These are phyloP conservation scores for Puffinus mauretanicus DNA, from an alignment of 2,113 vertebrate species.

Conservation along the genomic window DNA sequence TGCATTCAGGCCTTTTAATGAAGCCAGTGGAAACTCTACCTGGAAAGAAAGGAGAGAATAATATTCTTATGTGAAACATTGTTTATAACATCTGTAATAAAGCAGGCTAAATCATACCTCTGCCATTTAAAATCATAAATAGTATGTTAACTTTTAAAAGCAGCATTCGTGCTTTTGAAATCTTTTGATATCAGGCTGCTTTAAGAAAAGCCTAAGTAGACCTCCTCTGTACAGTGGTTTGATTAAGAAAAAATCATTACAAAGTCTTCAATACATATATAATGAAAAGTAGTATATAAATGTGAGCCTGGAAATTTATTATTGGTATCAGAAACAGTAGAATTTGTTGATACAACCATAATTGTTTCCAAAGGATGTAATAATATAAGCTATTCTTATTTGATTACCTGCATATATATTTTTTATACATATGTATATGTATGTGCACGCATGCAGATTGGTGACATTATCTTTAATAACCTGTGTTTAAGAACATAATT, in stretches of 20 bases:
- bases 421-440: background rate
- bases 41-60: constrained; percentile 38
- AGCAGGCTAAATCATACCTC: constrained; percentile 28
- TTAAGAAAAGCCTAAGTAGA: constrained; percentile 25
- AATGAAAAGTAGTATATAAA: background rate
- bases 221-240: background rate
- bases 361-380: background rate
- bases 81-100: constrained; percentile 42
- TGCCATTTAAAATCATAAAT: constrained; percentile 40
- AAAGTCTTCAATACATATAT: background rate
- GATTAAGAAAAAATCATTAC: constrained; percentile 9
- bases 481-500: background rate
- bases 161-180: constrained; percentile 32
- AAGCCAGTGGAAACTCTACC: constrained; percentile 36
- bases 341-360: background rate
- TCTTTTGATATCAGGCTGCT: constrained; percentile 26
- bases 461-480: background rate
- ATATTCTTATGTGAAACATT: constrained; percentile 12
- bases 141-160: constrained; percentile 25
- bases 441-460: background rate
- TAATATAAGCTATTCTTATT: background rate
- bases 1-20: constrained; percentile 4
- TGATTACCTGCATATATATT: background rate
- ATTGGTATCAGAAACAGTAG: background rate
- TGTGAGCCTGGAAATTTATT: background rate